Evolutionary conservation across 2,888 invertebrate genomes (phyloP).

Genomic region (Campoplex nolae): DNA sequence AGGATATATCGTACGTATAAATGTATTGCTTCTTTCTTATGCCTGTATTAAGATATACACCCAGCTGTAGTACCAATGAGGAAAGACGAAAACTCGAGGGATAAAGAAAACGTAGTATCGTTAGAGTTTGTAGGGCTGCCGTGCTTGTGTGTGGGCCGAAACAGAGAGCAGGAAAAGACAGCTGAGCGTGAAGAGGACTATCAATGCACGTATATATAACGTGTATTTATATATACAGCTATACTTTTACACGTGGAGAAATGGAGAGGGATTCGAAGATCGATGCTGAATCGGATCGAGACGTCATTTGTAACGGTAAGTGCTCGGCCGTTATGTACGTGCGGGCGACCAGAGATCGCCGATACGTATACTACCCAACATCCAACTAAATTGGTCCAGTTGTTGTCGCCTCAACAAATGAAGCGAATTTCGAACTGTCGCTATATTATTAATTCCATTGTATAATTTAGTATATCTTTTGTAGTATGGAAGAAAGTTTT

Average conservation of each 20-base stretch:
- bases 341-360: slow-evolving; percentile 49
- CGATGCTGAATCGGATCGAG: slow-evolving; percentile 78
- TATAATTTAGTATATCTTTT: background rate
- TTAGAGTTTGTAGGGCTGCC: slow-evolving; percentile 20
- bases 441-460: background rate
- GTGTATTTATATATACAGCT: background rate
- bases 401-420: slow-evolving; percentile 15
- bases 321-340: slow-evolving; percentile 77
- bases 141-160: slow-evolving; percentile 62
- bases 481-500: background rate
- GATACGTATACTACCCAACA: slow-evolving; percentile 8
- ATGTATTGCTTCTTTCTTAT: background rate
- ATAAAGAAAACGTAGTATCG: slow-evolving; percentile 33
- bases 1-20: slow-evolving; percentile 52
- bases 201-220: background rate
- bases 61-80: background rate
- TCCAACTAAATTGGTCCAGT: slow-evolving; percentile 59
- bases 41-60: slow-evolving; percentile 3
- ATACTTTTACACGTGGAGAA: background rate
- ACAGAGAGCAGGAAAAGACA: slow-evolving; percentile 33
- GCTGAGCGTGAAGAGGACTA: slow-evolving; percentile 11
- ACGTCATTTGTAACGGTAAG: slow-evolving; percentile 80
- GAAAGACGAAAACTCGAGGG: slow-evolving; percentile 36
- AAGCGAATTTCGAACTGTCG: background rate
- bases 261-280: slow-evolving; percentile 68